These are phyloP conservation scores for Acrobasis repandana DNA, from an alignment of 2,888 invertebrate species.

Conservation along the genomic window DNA sequence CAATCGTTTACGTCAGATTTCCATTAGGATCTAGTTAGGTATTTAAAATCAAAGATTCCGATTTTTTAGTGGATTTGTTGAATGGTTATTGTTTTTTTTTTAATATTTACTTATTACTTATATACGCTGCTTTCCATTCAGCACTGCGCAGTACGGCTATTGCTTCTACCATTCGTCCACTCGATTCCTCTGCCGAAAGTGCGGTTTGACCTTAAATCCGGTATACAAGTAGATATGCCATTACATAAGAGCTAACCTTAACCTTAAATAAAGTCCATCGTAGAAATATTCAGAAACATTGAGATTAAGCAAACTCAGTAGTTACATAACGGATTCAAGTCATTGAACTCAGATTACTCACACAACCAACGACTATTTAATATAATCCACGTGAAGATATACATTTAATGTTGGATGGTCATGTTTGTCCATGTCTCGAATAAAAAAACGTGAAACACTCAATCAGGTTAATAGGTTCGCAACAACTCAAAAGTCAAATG, in stretches of 20 bases:
- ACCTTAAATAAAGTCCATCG: neutral
- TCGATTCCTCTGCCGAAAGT: no score
- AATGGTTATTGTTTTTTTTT: no score
- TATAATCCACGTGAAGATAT: neutral
- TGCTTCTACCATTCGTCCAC: no score
- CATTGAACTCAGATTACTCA: constrained; percentile 29
- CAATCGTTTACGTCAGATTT: no score
- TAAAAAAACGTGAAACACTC: constrained; percentile 12
- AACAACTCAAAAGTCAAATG: constrained; percentile 30
- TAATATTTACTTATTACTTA: no score
- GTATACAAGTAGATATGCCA: neutral
- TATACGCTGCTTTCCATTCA: no score
- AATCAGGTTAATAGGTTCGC: constrained; percentile 28
- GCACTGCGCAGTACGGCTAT: no score
- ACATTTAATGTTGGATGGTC: neutral
- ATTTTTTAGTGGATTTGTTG: no score
- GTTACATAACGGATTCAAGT: constrained; percentile 34
- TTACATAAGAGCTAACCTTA: neutral
- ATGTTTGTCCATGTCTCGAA: neutral
- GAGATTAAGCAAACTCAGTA: neutral
- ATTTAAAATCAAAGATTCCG: no score
- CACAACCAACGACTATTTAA: neutral
- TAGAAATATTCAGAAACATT: constrained; percentile 15
- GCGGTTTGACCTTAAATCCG: no score
- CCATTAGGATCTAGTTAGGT: no score